Conservation (phyloP, 2,888 invertebrate genomes). For the Brachypterus glaber region DNA sequence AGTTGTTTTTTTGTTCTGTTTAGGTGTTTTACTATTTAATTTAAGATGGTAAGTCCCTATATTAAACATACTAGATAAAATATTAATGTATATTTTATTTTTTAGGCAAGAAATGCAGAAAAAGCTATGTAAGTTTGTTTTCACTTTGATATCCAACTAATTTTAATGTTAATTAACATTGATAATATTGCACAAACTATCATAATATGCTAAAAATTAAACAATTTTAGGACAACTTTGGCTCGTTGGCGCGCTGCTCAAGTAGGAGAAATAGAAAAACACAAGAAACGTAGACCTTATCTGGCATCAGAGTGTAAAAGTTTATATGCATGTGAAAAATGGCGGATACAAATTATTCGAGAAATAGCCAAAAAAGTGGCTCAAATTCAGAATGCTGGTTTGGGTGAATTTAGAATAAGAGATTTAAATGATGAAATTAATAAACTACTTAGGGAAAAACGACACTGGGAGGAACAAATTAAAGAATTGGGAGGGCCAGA, state of each 20-base stretch:
- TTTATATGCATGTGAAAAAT: slow-evolving; percentile 87
- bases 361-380: slow-evolving; percentile 98
- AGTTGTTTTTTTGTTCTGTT: no score
- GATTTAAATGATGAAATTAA: slow-evolving; percentile 99
- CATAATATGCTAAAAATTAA: neutral
- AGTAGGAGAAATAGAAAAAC: slow-evolving; percentile 75
- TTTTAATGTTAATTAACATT: neutral
- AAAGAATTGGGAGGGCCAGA: slow-evolving; percentile 92
- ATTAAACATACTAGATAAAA: no score
- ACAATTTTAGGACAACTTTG: slow-evolving; percentile 75
- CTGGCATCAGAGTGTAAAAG: slow-evolving; percentile 92
- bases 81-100: no score
- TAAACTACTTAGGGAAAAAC: slow-evolving; percentile 87
- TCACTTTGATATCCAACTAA: neutral
- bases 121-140: slow-evolving; percentile 81
- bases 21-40: no score
- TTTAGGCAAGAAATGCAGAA: slow-evolving; percentile 92
- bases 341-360: slow-evolving; percentile 91
- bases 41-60: no score
- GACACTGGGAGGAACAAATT: slow-evolving; percentile 97
- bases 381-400: slow-evolving; percentile 97
- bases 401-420: slow-evolving; percentile 97
- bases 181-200: neutral
- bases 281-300: slow-evolving; percentile 82
- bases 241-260: slow-evolving; percentile 98